phyloP scores from a whole-genome alignment of 2,113 vertebrate species.

The Siniperca knerii region DNA sequence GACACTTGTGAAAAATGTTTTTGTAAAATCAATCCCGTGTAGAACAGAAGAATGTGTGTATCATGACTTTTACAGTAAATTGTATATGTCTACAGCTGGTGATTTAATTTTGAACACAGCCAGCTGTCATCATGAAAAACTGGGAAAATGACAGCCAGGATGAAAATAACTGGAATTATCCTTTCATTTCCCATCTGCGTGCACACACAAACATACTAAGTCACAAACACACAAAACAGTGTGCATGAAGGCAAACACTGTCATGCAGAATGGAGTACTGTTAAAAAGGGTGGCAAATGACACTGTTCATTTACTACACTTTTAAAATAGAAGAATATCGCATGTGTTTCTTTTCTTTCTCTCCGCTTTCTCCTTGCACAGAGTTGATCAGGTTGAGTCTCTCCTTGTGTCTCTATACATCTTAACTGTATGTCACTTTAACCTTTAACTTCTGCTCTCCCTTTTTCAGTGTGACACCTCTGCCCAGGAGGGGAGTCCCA shows the following conservation, averaged over 20 bases:
- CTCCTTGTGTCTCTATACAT: neutral
- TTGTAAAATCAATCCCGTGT: constrained; percentile 7
- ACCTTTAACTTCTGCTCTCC: neutral
- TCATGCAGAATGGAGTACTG: constrained; percentile 35
- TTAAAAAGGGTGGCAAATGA: constrained; percentile 43
- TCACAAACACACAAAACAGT: constrained; percentile 31
- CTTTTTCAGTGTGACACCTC: constrained; percentile 84
- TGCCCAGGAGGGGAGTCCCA: constrained; percentile 92
- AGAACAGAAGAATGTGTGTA: constrained; percentile 20
- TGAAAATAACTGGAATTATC: constrained; percentile 69
- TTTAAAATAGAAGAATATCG: neutral
- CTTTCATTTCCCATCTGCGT: constrained; percentile 59
- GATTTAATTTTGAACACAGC: constrained; percentile 50
- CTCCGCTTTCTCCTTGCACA: neutral
- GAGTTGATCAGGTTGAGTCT: neutral
- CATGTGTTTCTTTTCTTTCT: neutral
- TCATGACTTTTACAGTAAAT: constrained; percentile 26
- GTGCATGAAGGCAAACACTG: constrained; percentile 53
- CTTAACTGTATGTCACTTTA: neutral
- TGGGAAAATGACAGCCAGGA: constrained; percentile 56
- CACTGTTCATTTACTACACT: constrained; percentile 35
- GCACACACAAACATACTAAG: constrained; percentile 36
- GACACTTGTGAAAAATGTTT: neutral
- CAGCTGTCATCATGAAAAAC: constrained; percentile 45
- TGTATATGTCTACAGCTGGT: constrained; percentile 37